Evolutionary conservation across 92 coral and sea anemone species (phyloP), one percentile per base, ranked within the genome.

Genomic region (Phenganax stokvisi): DNA sequence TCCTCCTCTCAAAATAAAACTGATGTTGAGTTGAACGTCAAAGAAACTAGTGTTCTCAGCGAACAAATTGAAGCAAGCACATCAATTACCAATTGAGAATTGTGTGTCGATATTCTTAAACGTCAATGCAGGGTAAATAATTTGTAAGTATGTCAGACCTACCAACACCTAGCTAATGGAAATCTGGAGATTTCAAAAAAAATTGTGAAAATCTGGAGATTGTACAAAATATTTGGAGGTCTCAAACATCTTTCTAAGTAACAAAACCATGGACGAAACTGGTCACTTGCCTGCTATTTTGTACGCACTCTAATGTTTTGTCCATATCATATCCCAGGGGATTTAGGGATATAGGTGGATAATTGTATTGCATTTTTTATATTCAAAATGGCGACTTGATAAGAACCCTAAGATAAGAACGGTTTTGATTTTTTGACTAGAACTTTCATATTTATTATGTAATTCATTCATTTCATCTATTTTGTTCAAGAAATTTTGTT

Each of bases 171-270:
- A 27, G 20, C 20, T 17, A 51, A 10, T 17, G 25, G 52, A 72
- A 72, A 31, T 54, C 76, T 71, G 75, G 54, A 29, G 75, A 71
- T 8, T 29, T 31, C 3, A 2, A 2, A 2, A 67, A 67, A 67
- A 67, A 11, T 27, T 9, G 12, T 67, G 25, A 67, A 67, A 67
- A 67, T 67, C 73, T 67, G 74, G 74, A 69, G 74, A 69, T 69
- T 25, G 7, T 30, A 6, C 31, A 12, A 69, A 69, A 20, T 16
- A 69, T 15, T 17, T 30, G 31, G 10, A 69, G 55, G 31, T 30
- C 25, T 12, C 67, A 69, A 27, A 69, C 51, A 30, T 27, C 30
- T 69, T 31, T 69, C 7, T 30, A 20, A 20, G 25, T 20, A 20
- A 20, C 25, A 20, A 20, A 20, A 20, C 25, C 25, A 20, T 20